A percentile compares a stretch with the other conserved stretches of the same genome.
Conservation (phyloP, 2,113 vertebrate genomes). For the Rutilus rutilus region DNA sequence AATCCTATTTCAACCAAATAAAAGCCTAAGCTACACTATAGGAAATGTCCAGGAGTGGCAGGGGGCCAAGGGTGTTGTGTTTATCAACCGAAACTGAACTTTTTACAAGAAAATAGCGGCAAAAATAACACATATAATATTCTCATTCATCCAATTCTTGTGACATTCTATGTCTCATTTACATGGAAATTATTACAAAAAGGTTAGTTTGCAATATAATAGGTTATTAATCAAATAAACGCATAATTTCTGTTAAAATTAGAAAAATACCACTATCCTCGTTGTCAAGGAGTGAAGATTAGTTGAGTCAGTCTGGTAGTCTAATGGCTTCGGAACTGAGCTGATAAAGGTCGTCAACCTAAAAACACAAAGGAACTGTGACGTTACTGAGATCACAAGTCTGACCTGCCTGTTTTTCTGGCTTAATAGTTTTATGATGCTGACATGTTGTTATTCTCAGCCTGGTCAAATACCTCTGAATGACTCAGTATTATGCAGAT, state of each 20-base stretch:
- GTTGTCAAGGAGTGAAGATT: background rate
- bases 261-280: background rate
- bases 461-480: background rate
- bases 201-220: background rate
- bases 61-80: background rate
- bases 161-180: background rate
- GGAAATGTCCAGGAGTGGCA: conserved; percentile 21
- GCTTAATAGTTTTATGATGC: background rate
- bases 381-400: background rate
- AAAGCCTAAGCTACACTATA: conserved; percentile 59
- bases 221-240: background rate
- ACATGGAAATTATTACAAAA: background rate
- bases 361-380: background rate
- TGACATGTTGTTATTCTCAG: background rate
- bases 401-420: background rate
- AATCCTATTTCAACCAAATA: conserved; percentile 72
- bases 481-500: background rate
- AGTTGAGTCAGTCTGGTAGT: background rate
- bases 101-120: background rate
- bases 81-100: background rate
- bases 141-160: background rate
- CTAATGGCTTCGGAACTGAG: background rate
- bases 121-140: background rate
- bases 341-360: no score
- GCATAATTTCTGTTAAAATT: background rate